Evolutionary conservation across 1,140 invertebrate species (phyloP).

Genomic region (Linepithema humile): DNA sequence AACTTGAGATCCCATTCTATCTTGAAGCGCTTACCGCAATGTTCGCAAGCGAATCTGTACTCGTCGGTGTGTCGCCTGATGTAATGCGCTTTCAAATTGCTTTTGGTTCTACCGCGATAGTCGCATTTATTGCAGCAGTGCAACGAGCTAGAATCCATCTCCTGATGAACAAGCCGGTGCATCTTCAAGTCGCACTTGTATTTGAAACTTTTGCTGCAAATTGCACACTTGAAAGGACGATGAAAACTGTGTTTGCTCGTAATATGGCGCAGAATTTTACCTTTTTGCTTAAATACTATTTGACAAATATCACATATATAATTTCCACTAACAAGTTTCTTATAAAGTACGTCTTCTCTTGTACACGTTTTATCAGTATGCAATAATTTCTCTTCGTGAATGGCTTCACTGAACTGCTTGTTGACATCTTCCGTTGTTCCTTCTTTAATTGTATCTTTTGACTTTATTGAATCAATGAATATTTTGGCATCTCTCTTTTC

Average conservation of each 20-base stretch:
- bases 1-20: constrained; percentile 79
- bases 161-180: constrained; percentile 64
- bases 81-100: constrained; percentile 68
- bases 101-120: constrained; percentile 63
- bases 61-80: constrained; percentile 78
- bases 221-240: constrained; percentile 88
- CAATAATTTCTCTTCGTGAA: neutral
- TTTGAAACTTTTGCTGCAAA: constrained; percentile 88
- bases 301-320: constrained; percentile 82
- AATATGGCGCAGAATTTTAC: constrained; percentile 86
- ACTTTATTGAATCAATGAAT: neutral
- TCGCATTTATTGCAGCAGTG: constrained; percentile 72
- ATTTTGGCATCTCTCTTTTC: neutral
- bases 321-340: constrained; percentile 59
- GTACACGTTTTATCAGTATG: neutral
- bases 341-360: constrained; percentile 59
- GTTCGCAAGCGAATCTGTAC: constrained; percentile 82
- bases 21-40: constrained; percentile 83
- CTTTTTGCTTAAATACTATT: constrained; percentile 82
- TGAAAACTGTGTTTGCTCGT: constrained; percentile 84
- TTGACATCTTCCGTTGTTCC: neutral
- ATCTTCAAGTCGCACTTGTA: constrained; percentile 87
- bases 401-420: neutral
- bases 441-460: neutral
- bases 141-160: constrained; percentile 28